Evolutionary conservation across 2,797 vertebrate genomes (phyloP).

Genomic region (Epinephelus awoara): DNA sequence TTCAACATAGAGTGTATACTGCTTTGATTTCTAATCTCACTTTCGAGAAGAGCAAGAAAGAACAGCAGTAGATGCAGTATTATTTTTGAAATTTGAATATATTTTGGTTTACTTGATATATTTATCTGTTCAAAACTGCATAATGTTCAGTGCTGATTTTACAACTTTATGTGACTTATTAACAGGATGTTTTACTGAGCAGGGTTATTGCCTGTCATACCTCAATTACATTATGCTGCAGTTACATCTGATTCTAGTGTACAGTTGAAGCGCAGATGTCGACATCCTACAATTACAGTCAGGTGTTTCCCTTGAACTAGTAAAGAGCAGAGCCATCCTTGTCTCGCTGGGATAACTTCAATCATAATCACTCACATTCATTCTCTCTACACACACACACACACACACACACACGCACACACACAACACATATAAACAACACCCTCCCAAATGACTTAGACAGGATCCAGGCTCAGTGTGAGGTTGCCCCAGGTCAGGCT

Average conservation of each 20-base stretch:
- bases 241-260: conserved; percentile 43
- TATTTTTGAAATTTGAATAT: conserved; percentile 17
- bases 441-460: conserved; percentile 68
- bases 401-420: neutral
- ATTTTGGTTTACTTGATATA: conserved; percentile 29
- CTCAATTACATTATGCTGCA: conserved; percentile 13
- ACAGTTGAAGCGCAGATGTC: conserved; percentile 38
- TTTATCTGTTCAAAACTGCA: conserved; percentile 12
- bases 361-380: conserved; percentile 68
- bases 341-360: conserved; percentile 63
- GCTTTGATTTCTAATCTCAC: conserved; percentile 14
- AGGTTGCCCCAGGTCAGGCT: conserved; percentile 74
- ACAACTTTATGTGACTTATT: conserved; percentile 6
- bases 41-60: conserved; percentile 13
- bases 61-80: neutral
- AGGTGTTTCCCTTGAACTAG: conserved; percentile 73
- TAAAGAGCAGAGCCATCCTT: conserved; percentile 53
- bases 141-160: neutral
- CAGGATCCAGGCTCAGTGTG: conserved; percentile 78
- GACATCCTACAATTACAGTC: conserved; percentile 54
- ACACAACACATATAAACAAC: conserved; percentile 54
- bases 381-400: conserved; percentile 20
- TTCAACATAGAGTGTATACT: neutral
- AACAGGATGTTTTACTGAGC: conserved; percentile 21
- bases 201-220: conserved; percentile 19